These are phyloP conservation scores for Brachionus calyciflorus DNA, from an alignment of 1,140 invertebrate genomes.

Conservation along the genomic window DNA sequence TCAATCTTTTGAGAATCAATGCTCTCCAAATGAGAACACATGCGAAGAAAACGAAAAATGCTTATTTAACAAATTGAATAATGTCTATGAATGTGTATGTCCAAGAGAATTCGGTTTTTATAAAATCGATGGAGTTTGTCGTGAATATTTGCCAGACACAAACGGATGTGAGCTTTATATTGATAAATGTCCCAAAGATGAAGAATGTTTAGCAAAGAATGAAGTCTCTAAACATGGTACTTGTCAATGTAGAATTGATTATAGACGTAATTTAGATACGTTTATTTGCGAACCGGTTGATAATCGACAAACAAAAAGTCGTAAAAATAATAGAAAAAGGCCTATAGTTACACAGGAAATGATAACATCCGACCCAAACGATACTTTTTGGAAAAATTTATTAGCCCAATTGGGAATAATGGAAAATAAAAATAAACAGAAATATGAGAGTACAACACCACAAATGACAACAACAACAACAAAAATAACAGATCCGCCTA, in stretches of 20 bases:
- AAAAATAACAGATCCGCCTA: neutral
- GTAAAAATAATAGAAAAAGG: neutral
- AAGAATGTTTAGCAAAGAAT: conserved; percentile 17
- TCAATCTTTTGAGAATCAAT: neutral
- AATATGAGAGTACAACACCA: neutral
- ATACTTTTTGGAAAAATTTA: conserved; percentile 5
- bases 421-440: neutral
- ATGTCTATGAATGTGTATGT: conserved; percentile 33
- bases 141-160: conserved; percentile 29
- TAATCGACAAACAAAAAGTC: too few species aligned
- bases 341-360: neutral
- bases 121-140: neutral
- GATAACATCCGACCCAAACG: neutral
- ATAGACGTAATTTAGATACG: conserved; percentile 13
- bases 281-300: conserved; percentile 4
- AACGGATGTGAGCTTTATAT: conserved; percentile 11
- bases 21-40: neutral
- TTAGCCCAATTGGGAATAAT: neutral
- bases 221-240: conserved; percentile 7
- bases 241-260: conserved; percentile 37
- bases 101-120: neutral
- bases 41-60: neutral
- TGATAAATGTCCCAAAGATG: conserved; percentile 7
- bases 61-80: neutral
- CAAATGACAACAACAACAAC: neutral